Percentiles rank a stretch among this genome's conserved stretches.
Conservation (phyloP, 2,888 invertebrate species). For the Drosophila stalkeri region DNA sequence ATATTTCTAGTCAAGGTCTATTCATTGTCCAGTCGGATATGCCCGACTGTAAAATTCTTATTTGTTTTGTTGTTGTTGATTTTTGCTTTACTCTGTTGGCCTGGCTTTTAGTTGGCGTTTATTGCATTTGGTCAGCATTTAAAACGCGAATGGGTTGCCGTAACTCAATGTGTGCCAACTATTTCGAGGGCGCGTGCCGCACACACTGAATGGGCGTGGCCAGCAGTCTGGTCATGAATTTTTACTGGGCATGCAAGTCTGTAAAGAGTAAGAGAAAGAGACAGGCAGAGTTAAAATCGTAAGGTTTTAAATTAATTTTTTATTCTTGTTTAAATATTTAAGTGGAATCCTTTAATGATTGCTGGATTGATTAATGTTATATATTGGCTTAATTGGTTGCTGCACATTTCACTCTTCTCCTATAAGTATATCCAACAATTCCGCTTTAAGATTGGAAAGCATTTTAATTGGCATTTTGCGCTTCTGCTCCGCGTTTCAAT, state of each 20-base stretch:
- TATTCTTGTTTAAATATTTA: background rate
- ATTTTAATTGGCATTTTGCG: too few relatives aligned
- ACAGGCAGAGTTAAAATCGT: background rate
- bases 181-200: conserved; percentile 49
- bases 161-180: conserved; percentile 71
- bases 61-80: conserved; percentile 21
- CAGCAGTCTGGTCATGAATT: conserved; percentile 32
- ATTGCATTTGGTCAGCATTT: conserved; percentile 71
- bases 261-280: conserved; percentile 1
- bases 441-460: too few relatives aligned
- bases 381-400: background rate
- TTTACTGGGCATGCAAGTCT: conserved; percentile 1
- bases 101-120: conserved; percentile 70
- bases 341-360: background rate
- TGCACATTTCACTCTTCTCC: too few relatives aligned
- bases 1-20: too few relatives aligned
- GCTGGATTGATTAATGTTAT: background rate
- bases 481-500: too few relatives aligned
- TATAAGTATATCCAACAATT: too few relatives aligned
- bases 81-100: conserved; percentile 38
- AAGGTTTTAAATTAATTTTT: background rate
- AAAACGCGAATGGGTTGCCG: conserved; percentile 59
- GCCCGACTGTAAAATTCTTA: background rate
- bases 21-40: background rate
- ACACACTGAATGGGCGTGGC: conserved; percentile 40